Base-by-base conservation (phyloP, 2,113 vertebrate species). In the Dasyornis broadbenti region DNA sequence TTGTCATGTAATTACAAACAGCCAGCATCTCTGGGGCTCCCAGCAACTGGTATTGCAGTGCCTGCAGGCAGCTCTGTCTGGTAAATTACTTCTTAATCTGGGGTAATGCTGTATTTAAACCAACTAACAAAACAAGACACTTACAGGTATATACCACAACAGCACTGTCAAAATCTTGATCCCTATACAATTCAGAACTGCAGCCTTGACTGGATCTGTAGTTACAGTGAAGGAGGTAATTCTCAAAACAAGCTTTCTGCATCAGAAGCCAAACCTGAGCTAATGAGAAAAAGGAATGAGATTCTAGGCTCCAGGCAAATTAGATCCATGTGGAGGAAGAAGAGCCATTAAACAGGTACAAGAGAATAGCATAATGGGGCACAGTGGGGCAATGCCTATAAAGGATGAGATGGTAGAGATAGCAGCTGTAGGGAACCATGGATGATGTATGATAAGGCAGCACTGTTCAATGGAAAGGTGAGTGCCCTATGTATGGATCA, bases 21-120 rank as follows among this genome's bases (percentile, higher is more conserved):
- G 69, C 26, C 68, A 88, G 50, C 63, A 76, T 70, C 64, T 80
- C 79, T 75, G 70, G 81, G 54, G 83, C 54, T 47, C 90, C n/a
- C 64, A 95, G 73, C 31, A 91, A 85, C 45, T 49, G 10, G 20
- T 39, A 73, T 63, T 60, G 42, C 28, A 84, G 26, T 44, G 76
- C 66, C 68, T 63, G 61, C 10, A 6, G 80, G 69, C 61, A 91
- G 33, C 80, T 85, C 68, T 75, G 86, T 28, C 71, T 92, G 61
- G 80, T 88, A 88, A 90, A 90, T 64, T 70, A 80, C 63, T 37
- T 89, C 89, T 90, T 39, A 89, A 44, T 50, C 28, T 89, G 61
- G 66, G 52, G 53, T 84, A 92, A 94, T 42, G 60, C 28, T 65
- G 30, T 86, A 76, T 86, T 87, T 95, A 96, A 94, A 92, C 22